Evolutionary conservation across 2,888 invertebrate species (phyloP).

Genomic region (Nomada lathburiana): DNA sequence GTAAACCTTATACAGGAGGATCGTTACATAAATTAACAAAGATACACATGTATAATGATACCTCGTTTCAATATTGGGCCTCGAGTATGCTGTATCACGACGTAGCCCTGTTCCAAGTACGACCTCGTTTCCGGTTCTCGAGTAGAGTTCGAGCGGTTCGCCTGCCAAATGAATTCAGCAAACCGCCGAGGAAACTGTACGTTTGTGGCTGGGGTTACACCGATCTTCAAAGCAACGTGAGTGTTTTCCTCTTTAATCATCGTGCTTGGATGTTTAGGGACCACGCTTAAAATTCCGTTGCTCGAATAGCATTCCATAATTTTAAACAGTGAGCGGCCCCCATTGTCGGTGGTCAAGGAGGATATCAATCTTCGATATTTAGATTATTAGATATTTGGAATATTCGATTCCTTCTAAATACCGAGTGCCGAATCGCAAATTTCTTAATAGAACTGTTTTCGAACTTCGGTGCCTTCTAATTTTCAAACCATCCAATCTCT

Average conservation of each 20-base stretch:
- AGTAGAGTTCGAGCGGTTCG: constrained; percentile 54
- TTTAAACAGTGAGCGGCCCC: no score
- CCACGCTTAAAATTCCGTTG: not conserved
- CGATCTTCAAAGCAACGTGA: constrained; percentile 27
- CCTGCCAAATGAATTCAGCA: constrained; percentile 57
- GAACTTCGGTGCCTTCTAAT: not conserved
- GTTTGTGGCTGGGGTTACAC: constrained; percentile 73
- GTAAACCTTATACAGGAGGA: constrained; percentile 53
- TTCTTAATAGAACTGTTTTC: not conserved
- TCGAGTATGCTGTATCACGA: constrained; percentile 56
- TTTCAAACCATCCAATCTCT: not conserved
- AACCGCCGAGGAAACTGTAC: constrained; percentile 55
- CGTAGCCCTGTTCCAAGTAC: constrained; percentile 68
- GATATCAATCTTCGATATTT: not conserved
- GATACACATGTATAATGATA: constrained; percentile 54
- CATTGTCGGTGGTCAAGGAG: no score
- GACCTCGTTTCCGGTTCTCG: constrained; percentile 66
- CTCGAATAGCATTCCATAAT: no score
- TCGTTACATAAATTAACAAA: constrained; percentile 58
- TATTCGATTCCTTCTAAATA: not conserved
- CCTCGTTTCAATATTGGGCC: constrained; percentile 28
- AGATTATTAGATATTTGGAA: not conserved
- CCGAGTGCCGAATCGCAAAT: not conserved
- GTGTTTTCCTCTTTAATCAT: constrained; percentile 2
- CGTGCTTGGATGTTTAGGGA: not conserved